Conservation (phyloP, 2,888 invertebrate species). For the Drepana falcataria region DNA sequence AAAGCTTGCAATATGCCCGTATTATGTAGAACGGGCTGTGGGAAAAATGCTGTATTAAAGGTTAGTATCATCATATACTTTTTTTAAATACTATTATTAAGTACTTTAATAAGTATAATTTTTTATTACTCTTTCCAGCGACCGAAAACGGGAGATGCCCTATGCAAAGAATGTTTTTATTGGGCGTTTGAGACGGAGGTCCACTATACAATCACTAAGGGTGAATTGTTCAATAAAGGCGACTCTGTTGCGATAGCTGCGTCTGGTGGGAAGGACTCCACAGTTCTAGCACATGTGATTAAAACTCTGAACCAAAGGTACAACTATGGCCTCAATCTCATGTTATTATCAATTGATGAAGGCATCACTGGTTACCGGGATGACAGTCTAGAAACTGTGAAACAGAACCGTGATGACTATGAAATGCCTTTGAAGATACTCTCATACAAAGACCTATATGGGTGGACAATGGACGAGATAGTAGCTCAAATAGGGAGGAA, state of each 20-base stretch:
- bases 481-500: slow-evolving; percentile 91
- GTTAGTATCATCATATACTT: slow-evolving; percentile 53
- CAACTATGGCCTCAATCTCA: slow-evolving; percentile 92
- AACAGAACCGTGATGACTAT: slow-evolving; percentile 96
- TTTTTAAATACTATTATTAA: slow-evolving; percentile 1
- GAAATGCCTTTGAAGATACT: slow-evolving; percentile 95
- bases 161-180: slow-evolving; percentile 97
- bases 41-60: slow-evolving; percentile 86
- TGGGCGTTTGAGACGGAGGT: slow-evolving; percentile 96
- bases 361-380: slow-evolving; percentile 98
- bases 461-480: slow-evolving; percentile 99
- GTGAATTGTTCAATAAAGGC: slow-evolving; percentile 88
- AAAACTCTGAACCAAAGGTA: slow-evolving; percentile 94
- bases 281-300: slow-evolving; percentile 95
- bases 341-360: slow-evolving; percentile 97
- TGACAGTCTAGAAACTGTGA: slow-evolving; percentile 97
- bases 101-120: too few species aligned
- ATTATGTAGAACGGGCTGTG: slow-evolving; percentile 84
- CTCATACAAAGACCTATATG: slow-evolving; percentile 98
- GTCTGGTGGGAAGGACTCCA: slow-evolving; percentile 97
- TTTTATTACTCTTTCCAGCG: slow-evolving; percentile 74
- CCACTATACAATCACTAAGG: slow-evolving; percentile 91
- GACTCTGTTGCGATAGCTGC: slow-evolving; percentile 96
- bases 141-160: slow-evolving; percentile 93
- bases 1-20: slow-evolving; percentile 79